Evolutionary conservation across 2,113 vertebrate genomes (phyloP), one percentile per base, ranked within the genome.

Genomic region (Charina bottae): DNA sequence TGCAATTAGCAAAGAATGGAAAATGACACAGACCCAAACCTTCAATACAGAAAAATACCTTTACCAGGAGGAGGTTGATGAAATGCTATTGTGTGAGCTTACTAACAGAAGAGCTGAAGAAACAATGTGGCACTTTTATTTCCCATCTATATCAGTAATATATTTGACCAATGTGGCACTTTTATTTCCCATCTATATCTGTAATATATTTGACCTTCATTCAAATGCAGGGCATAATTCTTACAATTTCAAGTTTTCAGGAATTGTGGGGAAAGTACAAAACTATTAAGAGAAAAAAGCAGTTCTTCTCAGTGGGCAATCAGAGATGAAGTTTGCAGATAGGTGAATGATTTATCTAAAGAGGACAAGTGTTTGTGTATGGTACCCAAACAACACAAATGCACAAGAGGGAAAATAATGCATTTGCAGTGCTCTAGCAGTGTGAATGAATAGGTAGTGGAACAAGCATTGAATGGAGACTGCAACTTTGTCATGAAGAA

Each of bases 1-100:
- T 92, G 37, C 54, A 88, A 83, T 92, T 92, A 88, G 86, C 13
- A n/a, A 91, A 68, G 59, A 91, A 64, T 86, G 84, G 64, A 86
- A 21, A 64, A 68, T 68, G 60, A 33, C n/a, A 13, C 28, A 68
- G 37, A 87, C 21, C 23, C 21, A 42, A 42, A 78, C 15, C 21
- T 62, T 26, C 59, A 87, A 56, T 26, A 15, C 23, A 28, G 7
- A 21, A 88, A 78, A 88, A 72, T 78, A 28, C 62, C 64, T 83
- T 92, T 88, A 58, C 26, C 64, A 24, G 62, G 90, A 90, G 62
- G 78, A 83, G 85, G 85, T 83, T 88, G 85, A 83, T 92, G 42
- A 92, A 58, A 72, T 68, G 54, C 37, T 56, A 59, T 54, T n/a
- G 17, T 56, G 23, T 49, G 90, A 53, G 6, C 85, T 28, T 78